phyloP scores from a whole-genome alignment of 1,140 invertebrate genomes.

The Caerostris extrusa region DNA sequence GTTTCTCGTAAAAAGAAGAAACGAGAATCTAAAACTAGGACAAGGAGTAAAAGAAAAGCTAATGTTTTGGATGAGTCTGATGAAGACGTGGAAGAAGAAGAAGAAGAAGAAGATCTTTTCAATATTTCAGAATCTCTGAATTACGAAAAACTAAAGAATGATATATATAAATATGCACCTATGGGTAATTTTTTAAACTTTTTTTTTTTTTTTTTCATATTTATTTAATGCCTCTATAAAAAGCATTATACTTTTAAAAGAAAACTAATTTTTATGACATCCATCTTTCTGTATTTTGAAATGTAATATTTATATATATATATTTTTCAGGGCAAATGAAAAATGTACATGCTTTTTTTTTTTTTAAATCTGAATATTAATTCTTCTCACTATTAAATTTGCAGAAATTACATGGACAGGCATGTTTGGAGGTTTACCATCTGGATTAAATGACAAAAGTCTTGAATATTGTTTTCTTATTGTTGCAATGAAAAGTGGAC shows the following conservation, averaged over 20 bases:
- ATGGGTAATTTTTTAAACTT: constrained; percentile 39
- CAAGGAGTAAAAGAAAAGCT: constrained; percentile 14
- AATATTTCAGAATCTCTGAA: constrained; percentile 2
- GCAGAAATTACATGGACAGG: constrained; percentile 74
- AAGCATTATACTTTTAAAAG: no score
- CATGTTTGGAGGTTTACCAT: constrained; percentile 56
- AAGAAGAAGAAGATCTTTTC: constrained; percentile 15
- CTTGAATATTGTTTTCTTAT: constrained; percentile 72
- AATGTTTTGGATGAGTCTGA: neutral
- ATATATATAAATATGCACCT: constrained; percentile 49
- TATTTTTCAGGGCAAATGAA: neutral
- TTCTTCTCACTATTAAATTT: neutral
- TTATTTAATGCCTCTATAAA: no score
- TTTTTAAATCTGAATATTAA: neutral
- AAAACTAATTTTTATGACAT: no score
- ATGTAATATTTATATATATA: neutral
- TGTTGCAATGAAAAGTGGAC: constrained; percentile 75
- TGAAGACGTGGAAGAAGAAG: constrained; percentile 15
- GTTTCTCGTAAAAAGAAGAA: neutral
- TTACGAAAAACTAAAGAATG: constrained; percentile 12
- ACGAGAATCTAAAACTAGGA: neutral
- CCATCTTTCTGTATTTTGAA: no score
- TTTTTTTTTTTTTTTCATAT: neutral
- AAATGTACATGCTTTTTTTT: neutral
- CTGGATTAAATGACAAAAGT: constrained; percentile 30